These are phyloP conservation scores for Casuarius casuarius DNA, from an alignment of 2,113 vertebrate species.

Conservation along the genomic window DNA sequence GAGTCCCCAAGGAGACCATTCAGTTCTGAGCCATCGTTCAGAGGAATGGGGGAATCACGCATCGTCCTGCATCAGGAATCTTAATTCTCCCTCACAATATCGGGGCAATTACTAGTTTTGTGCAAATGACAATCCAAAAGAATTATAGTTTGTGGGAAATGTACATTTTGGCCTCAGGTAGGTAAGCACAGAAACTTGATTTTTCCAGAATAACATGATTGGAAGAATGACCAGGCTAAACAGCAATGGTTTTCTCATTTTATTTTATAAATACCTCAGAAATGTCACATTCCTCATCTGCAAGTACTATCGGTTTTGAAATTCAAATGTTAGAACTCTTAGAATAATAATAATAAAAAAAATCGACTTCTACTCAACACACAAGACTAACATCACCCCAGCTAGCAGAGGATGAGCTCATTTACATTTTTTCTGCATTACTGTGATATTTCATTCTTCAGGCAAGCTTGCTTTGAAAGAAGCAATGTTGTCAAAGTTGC, in stretches of 20 bases:
- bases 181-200: background rate
- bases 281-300: background rate
- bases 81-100: background rate
- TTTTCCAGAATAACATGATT: background rate
- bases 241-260: background rate
- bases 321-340: background rate
- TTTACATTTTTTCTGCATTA: background rate
- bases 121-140: slow-evolving; percentile 15
- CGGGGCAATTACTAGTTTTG: background rate
- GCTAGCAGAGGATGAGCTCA: background rate
- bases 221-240: background rate
- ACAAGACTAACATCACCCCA: background rate
- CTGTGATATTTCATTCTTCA: background rate
- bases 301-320: background rate
- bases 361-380: background rate
- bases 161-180: background rate
- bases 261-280: slow-evolving; percentile 40
- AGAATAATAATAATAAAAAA: background rate
- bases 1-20: background rate
- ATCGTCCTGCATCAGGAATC: background rate
- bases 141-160: background rate
- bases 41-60: background rate
- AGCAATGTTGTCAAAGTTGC: background rate
- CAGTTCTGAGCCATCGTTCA: background rate
- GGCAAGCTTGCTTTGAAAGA: background rate